Conservation (phyloP, 2,888 invertebrate species). For the Cosmorhoe ocellata region DNA sequence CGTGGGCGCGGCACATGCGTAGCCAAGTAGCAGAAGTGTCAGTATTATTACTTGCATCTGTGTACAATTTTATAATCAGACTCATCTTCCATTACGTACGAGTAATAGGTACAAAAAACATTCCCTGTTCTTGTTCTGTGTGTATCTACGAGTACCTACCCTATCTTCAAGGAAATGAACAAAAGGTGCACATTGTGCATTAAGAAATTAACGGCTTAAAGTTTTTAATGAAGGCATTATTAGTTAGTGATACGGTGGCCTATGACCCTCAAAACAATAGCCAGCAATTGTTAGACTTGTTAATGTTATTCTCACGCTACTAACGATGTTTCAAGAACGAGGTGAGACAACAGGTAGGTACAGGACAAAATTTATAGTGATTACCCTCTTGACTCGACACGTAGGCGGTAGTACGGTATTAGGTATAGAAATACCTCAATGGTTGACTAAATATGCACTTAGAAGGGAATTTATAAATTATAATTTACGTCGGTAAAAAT, state of each 20-base stretch:
- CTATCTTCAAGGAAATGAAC: slow-evolving; percentile 2
- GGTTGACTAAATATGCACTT: too few species aligned
- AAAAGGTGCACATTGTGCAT: background rate
- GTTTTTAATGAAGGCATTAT: slow-evolving; percentile 26
- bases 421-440: too few species aligned
- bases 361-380: slow-evolving; percentile 12
- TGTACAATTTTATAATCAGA: slow-evolving; percentile 12
- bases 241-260: slow-evolving; percentile 24
- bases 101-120: too few species aligned
- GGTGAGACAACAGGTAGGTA: slow-evolving; percentile 15
- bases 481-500: too few species aligned
- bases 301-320: slow-evolving; percentile 58
- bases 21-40: slow-evolving; percentile 41
- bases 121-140: too few species aligned
- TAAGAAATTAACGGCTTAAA: slow-evolving; percentile 7
- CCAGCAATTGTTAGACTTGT: slow-evolving; percentile 47
- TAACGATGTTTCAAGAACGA: slow-evolving; percentile 32
- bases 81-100: too few species aligned
- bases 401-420: too few species aligned
- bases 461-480: too few species aligned
- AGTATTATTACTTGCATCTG: slow-evolving; percentile 52
- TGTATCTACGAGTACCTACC: too few species aligned
- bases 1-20: slow-evolving; percentile 43
- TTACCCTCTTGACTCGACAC: background rate
- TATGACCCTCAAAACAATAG: slow-evolving; percentile 67